Base-by-base conservation (phyloP, 2,888 invertebrate genomes). In the Spialia ferax region DNA sequence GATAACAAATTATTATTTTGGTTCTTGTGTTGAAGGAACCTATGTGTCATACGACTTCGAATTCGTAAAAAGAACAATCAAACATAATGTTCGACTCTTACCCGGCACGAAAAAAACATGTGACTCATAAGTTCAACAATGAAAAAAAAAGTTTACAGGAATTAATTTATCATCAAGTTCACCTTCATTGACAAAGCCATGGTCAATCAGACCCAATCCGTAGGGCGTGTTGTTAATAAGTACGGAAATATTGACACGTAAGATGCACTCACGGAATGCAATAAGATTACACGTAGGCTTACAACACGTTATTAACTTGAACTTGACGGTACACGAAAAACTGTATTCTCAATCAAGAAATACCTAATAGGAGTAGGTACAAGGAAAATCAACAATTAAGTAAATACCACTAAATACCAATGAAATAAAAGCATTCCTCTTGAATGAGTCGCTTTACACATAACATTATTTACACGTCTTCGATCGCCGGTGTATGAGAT, bases 131-230 rank as follows among this genome's bases (percentile, higher is more conserved):
- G n/a, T 29, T 66, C 42, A 29, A 35, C 26, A 54, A 23, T 56
- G 15, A 6, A 15, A n/a, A n/a, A n/a, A 38, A 45, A 54, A 45
- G 15, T 35, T 66, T 60, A 56, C 3, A 23, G 29, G 22, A 54
- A 54, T 54, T 15, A 13, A 26, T 67, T 65, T 70, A 73, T 71
- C 66, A 73, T 71, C 66, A 67, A 64, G 68, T 71, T 68, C 23
- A 66, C 54, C 38, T 68, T 63, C 61, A 15, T 55, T 52, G 50
- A 45, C 50, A 32, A 50, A 48, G 63, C 45, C 65, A 42, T 23
- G 52, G 52, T 52, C 52, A 18, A 15, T 26, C 22, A 1, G 18
- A 38, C 38, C 15, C 52, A 26, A 23, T 50, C n/a, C 15, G 42
- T 3, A 60, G 29, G 69, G 64, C 65, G 69, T 63, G 67, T 69